Evolutionary conservation across 2,797 vertebrate species (phyloP).

Genomic region (Gorsachius magnificus): DNA sequence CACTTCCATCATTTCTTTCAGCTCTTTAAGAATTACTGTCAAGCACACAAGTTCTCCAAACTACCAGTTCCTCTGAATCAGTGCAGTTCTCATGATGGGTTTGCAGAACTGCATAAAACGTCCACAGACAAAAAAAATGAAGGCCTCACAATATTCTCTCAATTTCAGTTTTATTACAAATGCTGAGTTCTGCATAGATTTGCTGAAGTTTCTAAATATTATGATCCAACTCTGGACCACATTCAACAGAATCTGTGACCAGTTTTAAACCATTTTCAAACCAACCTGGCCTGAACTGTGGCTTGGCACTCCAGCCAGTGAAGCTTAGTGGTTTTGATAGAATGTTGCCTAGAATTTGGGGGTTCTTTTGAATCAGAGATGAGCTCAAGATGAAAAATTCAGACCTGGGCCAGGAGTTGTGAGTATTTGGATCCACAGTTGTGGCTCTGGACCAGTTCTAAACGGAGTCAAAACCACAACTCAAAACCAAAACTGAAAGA

Average conservation of each 20-base stretch:
- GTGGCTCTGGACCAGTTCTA: slow-evolving; percentile 24
- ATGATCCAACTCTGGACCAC: neutral
- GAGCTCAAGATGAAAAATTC: slow-evolving; percentile 25
- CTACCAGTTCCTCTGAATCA: neutral
- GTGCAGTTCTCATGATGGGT: neutral
- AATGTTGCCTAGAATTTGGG: neutral
- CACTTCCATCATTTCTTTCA: slow-evolving; percentile 1
- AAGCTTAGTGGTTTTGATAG: slow-evolving; percentile 17
- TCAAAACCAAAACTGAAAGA: neutral
- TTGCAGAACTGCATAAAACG: neutral
- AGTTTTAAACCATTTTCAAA: slow-evolving; percentile 32
- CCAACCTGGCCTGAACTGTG: slow-evolving; percentile 30
- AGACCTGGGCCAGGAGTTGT: neutral
- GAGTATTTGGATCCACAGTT: neutral
- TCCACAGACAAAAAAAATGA: neutral
- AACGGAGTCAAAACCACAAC: slow-evolving; percentile 7
- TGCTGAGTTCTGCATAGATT: neutral
- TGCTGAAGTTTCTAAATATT: slow-evolving; percentile 30
- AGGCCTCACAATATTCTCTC: neutral
- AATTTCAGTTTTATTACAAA: neutral
- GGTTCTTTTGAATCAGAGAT: slow-evolving; percentile 15
- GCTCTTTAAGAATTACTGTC: neutral
- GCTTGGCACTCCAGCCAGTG: slow-evolving; percentile 1
- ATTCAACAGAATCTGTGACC: slow-evolving; percentile 14
- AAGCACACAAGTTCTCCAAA: neutral